Evolutionary conservation across 37 sponge, comb jelly and placozoan species (phyloP), one percentile per base, ranked within the genome.

Genomic region (Hormiphora californensis): DNA sequence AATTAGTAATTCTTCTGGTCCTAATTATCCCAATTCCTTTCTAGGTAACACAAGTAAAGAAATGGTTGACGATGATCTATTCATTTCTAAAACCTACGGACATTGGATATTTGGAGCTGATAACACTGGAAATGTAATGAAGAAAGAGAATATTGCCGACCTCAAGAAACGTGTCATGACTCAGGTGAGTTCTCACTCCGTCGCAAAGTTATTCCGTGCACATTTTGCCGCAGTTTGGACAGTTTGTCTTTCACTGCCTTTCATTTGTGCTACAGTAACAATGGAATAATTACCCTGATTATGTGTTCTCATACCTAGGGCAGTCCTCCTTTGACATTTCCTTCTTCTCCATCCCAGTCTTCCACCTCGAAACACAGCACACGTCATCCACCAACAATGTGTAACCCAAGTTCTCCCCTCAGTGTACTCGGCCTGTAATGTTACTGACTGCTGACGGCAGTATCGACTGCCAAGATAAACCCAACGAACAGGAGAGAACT

Each of bases 401-500:
- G 28, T 54, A 23, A 5, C 55, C 28, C 54, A 32, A 85, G 85
- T 28, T 40, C 68, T 32, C 39, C 32, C 30, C 86, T 43, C 40
- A 87, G 87, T 12, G 69, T 63, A 30, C 17, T 9, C n/a, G 32
- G 19, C 34, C 19, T 1, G 35, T 63, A 55, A 37, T 86, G 28
- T 55, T 88, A 91, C 92, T 94, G 85, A 92, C 95, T 23, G 95
- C 93, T 54, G 95, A 94, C 69, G 95, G 95, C 0, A 88, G 92
- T 39, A 69, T 92, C 22, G 90, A 92, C 89, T 92, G 92, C 61
- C 86, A 88, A 8, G 90, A 91, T 49, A 89, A 87, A 54, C 95
- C 95, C 1, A 89, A 73, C 32, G 88, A 92, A 87, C 93, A 94
- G 88, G 95, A 94, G 88, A 81, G 59, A 0, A 32, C 78, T 21